Percentiles rank a stretch among this genome's conserved stretches.
These are phyloP conservation scores for Panopea generosa DNA, from an alignment of 2,888 invertebrate genomes.

Conservation along the genomic window DNA sequence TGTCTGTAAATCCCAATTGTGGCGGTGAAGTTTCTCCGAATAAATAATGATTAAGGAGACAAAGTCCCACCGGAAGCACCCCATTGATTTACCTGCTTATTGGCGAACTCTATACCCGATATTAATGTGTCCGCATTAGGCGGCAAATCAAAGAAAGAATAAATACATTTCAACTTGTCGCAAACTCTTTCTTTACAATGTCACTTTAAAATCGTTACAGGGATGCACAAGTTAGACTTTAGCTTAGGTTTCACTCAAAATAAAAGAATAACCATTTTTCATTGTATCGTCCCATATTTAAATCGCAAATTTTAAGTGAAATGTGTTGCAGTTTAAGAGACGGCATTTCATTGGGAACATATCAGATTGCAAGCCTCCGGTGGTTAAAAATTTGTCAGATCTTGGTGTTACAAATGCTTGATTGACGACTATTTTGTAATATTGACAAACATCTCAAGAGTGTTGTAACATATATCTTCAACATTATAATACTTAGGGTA, in stretches of 20 bases:
- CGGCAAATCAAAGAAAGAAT: slow-evolving; percentile 27
- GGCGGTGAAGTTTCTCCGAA: slow-evolving; percentile 12
- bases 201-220: slow-evolving; percentile 2
- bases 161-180: slow-evolving; percentile 20
- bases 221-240: slow-evolving; percentile 5
- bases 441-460: too few species aligned
- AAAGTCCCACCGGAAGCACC: slow-evolving; percentile 17
- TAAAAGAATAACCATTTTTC: slow-evolving; percentile 2
- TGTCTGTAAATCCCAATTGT: slow-evolving; percentile 1
- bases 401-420: slow-evolving; percentile 22
- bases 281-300: slow-evolving; percentile 19
- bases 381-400: background rate
- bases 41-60: slow-evolving; percentile 10
- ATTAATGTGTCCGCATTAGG: slow-evolving; percentile 25
- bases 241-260: slow-evolving; percentile 18
- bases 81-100: slow-evolving; percentile 28
- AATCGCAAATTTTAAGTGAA: slow-evolving; percentile 6
- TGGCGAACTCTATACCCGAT: slow-evolving; percentile 13
- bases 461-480: too few species aligned
- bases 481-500: too few species aligned
- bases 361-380: slow-evolving; percentile 24
- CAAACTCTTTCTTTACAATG: slow-evolving; percentile 23
- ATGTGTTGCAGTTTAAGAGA: slow-evolving; percentile 23
- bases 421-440: slow-evolving; percentile 23
- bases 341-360: slow-evolving; percentile 5